Base-by-base conservation (phyloP, 2,797 vertebrate species). In the Sebastes miniatus region DNA sequence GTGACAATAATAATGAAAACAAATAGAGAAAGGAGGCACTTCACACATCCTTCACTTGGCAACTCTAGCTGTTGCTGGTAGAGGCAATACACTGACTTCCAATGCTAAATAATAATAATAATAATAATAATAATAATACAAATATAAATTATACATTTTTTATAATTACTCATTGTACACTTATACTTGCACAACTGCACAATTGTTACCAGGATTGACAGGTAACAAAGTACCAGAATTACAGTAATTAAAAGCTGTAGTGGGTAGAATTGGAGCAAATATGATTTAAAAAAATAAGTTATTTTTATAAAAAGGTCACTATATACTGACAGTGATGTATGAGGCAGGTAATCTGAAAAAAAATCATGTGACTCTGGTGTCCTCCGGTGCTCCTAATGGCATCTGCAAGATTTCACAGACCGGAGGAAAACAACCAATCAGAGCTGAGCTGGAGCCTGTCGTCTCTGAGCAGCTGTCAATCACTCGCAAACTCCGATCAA, bases 1-100 rank as follows among this genome's bases (percentile, higher is more conserved):
- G 63, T 24, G 63, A 78, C 80, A 83, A 84, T 78, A 86, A 87
- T 80, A 87, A 89, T 68, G 63, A 79, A 89, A 88, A 85, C 79
- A 87, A 90, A 90, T 50, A 83, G 24, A 64, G 74, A 71, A 79
- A 71, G 62, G 34, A 72, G 34, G 25, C 20, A 57, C 69, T 76
- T 82, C 69, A 72, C 29, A 73, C 47, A 64, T 74, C 65, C 4
- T 31, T 64, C 20, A 34, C 18, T 71, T 64, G 18, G 58, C 31
- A 83, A 61, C 76, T 78, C 22, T 54, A 4, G n/a, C 57, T 54
- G 22, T 54, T 67, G 65, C 50, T 74, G 59, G 39, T 77, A 43
- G 58, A 84, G 32, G 20, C 59, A 31, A 76, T 58, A 59, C 14
- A 34, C 14, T 67, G 43, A 39, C 31, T 73, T 73, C 18, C n/a